Percentiles rank a stretch among this genome's conserved stretches.
Conservation (phyloP, 1,140 invertebrate genomes). For the Aradophagus sp. region DNA sequence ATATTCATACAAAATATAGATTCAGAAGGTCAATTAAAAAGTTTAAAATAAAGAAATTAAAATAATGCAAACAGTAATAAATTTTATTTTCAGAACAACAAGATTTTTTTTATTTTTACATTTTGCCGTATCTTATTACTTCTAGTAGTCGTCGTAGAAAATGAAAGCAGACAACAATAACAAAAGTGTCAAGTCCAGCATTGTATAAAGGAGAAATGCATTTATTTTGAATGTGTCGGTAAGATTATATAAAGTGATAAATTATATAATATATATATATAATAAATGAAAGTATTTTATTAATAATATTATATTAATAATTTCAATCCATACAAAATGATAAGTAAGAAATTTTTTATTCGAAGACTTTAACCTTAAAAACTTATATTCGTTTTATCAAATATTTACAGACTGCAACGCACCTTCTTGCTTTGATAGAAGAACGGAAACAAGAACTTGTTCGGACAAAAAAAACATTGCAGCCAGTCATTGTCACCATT, state of each 20-base stretch:
- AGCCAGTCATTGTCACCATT: constrained; percentile 14
- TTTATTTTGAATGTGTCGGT: constrained; percentile 27
- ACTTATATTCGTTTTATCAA: too few species aligned
- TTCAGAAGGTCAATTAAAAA: background rate
- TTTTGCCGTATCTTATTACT: constrained; percentile 18
- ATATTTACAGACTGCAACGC: background rate
- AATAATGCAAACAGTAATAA: background rate
- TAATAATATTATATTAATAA: too few species aligned
- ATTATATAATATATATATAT: too few species aligned
- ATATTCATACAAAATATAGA: constrained; percentile 3
- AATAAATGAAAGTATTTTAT: too few species aligned
- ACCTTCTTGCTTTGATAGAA: constrained; percentile 10
- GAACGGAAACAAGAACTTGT: constrained; percentile 11
- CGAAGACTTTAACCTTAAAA: too few species aligned
- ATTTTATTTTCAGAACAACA: constrained; percentile 14
- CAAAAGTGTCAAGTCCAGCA: background rate
- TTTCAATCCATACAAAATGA: too few species aligned
- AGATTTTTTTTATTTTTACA: constrained; percentile 18
- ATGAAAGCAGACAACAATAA: constrained; percentile 14
- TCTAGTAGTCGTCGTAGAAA: constrained; percentile 3
- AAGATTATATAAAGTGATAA: constrained; percentile 2
- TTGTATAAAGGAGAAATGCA: constrained; percentile 20
- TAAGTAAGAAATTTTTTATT: too few species aligned
- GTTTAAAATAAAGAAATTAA: too few species aligned
- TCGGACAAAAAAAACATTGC: constrained; percentile 11